These are phyloP conservation scores for Pagetopsis macropterus DNA, from an alignment of 2,797 vertebrate species.

Conservation along the genomic window DNA sequence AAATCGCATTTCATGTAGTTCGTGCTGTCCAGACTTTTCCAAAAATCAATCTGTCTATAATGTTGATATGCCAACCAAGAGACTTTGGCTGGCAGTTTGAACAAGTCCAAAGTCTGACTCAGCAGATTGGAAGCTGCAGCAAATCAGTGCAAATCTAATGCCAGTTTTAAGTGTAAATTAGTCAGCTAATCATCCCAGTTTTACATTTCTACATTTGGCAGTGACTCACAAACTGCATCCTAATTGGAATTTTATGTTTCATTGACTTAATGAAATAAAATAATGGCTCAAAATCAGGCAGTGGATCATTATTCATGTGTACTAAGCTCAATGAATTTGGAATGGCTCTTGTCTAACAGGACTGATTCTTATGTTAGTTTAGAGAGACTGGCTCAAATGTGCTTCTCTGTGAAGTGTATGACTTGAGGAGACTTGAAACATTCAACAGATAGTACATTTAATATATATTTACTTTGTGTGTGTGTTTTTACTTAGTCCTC, in stretches of 20 bases:
- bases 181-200: slow-evolving; percentile 40
- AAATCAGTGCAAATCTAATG: slow-evolving; percentile 25
- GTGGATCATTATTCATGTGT: slow-evolving; percentile 35
- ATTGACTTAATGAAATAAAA: slow-evolving; percentile 58
- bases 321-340: slow-evolving; percentile 32
- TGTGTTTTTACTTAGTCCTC: too few relatives aligned
- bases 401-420: neutral
- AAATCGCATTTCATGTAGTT: too few relatives aligned
- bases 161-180: slow-evolving; percentile 43
- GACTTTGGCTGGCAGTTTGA: too few relatives aligned
- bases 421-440: neutral
- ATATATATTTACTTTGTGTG: too few relatives aligned
- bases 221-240: slow-evolving; percentile 44
- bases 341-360: neutral
- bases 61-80: too few relatives aligned
- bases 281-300: slow-evolving; percentile 49
- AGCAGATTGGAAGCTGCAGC: slow-evolving; percentile 12
- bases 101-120: slow-evolving; percentile 15
- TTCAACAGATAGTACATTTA: too few relatives aligned
- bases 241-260: slow-evolving; percentile 68
- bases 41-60: too few relatives aligned
- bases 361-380: slow-evolving; percentile 7
- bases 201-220: slow-evolving; percentile 52
- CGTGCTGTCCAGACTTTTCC: too few relatives aligned
- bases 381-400: neutral